Conservation (phyloP, 2,888 invertebrate species). For the Epirrhoe alternata region DNA sequence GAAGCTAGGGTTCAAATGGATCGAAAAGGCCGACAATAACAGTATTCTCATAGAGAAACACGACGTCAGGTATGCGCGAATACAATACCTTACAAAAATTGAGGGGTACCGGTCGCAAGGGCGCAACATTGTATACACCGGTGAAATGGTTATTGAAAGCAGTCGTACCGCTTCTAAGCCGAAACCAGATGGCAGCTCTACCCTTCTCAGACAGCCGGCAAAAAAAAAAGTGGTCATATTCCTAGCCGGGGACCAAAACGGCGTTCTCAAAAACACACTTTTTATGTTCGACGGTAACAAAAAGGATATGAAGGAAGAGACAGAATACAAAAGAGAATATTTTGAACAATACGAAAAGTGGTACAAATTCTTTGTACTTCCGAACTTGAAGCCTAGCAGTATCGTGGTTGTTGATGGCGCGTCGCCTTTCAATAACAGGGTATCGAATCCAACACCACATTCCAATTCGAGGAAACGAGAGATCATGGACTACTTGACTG, state of each 20-base stretch:
- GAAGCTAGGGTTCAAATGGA: constrained; percentile 54
- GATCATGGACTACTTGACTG: constrained; percentile 52
- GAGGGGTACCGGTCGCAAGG: constrained; percentile 49
- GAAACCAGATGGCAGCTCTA: constrained; percentile 49
- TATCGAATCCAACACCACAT: constrained; percentile 49
- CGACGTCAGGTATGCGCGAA: constrained; percentile 48
- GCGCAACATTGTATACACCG: constrained; percentile 51
- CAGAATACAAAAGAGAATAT: constrained; percentile 47
- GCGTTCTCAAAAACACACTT: constrained; percentile 46
- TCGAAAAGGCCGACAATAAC: constrained; percentile 52
- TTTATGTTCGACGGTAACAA: constrained; percentile 50
- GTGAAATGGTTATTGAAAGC: constrained; percentile 49
- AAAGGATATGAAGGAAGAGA: constrained; percentile 51
- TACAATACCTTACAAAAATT: constrained; percentile 52
- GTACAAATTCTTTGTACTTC: constrained; percentile 50
- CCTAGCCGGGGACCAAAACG: constrained; percentile 50
- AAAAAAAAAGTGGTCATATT: constrained; percentile 48
- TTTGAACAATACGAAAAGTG: constrained; percentile 53
- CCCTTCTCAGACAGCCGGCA: constrained; percentile 52
- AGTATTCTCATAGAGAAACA: constrained; percentile 53
- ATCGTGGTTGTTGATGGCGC: constrained; percentile 52
- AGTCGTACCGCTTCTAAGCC: constrained; percentile 51
- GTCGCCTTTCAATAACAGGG: constrained; percentile 48
- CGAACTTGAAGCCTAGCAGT: constrained; percentile 49
- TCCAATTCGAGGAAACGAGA: constrained; percentile 51